Conservation (phyloP, 2,797 vertebrate species). For the Micropoecilia bifurca region DNA sequence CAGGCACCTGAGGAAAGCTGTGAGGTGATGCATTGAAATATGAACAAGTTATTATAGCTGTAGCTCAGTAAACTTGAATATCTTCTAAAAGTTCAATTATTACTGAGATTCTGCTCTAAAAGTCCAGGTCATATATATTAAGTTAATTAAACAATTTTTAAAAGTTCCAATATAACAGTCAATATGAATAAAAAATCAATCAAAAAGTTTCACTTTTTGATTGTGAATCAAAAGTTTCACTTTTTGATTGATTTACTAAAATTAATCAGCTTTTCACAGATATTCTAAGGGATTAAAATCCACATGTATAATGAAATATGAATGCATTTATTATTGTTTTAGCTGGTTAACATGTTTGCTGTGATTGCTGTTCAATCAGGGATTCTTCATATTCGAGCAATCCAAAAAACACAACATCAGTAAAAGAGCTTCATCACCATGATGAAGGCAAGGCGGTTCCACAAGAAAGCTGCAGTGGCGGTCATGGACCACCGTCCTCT, state of each 20-base stretch:
- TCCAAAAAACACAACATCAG: constrained; percentile 37
- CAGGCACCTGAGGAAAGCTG: constrained; percentile 64
- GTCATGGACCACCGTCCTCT: constrained; percentile 59
- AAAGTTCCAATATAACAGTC: background rate
- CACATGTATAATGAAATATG: background rate
- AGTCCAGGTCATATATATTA: background rate
- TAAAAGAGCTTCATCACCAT: constrained; percentile 35
- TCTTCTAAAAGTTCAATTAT: background rate
- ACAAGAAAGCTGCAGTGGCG: constrained; percentile 14
- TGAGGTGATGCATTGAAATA: constrained; percentile 60
- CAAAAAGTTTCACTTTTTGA: background rate
- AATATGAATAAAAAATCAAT: no score
- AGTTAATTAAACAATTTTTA: background rate
- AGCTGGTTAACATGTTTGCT: constrained; percentile 34
- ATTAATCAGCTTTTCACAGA: background rate
- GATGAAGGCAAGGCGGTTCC: constrained; percentile 37
- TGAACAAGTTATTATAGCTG: background rate
- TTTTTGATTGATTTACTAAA: background rate
- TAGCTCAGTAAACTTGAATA: background rate
- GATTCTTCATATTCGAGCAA: constrained; percentile 33
- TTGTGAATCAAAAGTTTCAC: background rate
- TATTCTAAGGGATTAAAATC: background rate
- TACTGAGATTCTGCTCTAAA: background rate
- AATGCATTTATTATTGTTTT: background rate
- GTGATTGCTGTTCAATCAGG: constrained; percentile 24